Base-by-base conservation (phyloP, 2,797 vertebrate genomes). In the Halcyon leucocephala region DNA sequence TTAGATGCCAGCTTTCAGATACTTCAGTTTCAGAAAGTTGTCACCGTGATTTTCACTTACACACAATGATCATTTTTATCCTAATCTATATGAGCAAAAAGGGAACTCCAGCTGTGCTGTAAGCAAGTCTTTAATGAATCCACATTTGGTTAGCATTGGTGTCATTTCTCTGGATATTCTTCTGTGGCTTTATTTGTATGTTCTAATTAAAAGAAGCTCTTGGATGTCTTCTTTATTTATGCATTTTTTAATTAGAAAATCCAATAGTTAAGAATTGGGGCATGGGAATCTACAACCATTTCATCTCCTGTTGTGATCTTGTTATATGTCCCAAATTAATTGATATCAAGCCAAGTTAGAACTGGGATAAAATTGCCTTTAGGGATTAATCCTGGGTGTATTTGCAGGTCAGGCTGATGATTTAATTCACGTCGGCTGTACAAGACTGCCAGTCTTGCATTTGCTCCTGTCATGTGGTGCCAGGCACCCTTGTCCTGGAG, bases 291-390 rank as follows among this genome's bases (percentile, higher is more conserved):
- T 77, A 48, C 54, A 86, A 26, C 33, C 82, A 86, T 91, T 95
- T 91, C 54, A 44, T 95, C 77, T 92, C 95, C 70, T 95, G 85
- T 87, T 83, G 87, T 96, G 93, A 95, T 93, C 91, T 96, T 72
- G 66, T 95, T 95, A 62, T 69, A 17, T 66, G 54, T 90, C 79
- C 65, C 19, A 3, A 90, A 95, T 90, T 96, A 93, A 95, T 78
- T 89, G 89, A 44, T 85, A 82, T 44, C 51, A 82, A 93, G 62
- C 81, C 71, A 83, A 86, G 62, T 87, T 79, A 90, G 65, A 89
- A 76, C 16, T 77, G 7, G 14, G 78, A 90, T 91, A 91, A 90
- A 96, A 95, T 77, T 57, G 55, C 49, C 51, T 1, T 67, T 35
- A 54, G 70, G 84, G 85, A 93, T 91, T 83, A 91, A 95, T 93